These are phyloP conservation scores for Anoplophora glabripennis DNA, from an alignment of 1,140 invertebrate genomes.

Conservation along the genomic window DNA sequence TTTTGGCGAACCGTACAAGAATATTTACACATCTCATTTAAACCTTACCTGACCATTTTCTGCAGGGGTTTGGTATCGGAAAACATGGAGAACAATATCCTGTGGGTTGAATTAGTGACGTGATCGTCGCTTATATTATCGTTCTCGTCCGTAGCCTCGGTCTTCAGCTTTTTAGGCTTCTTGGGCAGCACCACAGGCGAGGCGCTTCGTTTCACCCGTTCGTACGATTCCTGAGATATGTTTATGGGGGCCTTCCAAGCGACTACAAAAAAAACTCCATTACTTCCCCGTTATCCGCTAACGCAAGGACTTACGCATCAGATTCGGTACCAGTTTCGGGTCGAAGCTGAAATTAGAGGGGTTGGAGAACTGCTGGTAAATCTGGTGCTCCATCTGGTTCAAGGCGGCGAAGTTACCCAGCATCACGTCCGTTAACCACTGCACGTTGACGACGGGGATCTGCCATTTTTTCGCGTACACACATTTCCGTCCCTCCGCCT, in stretches of 20 bases:
- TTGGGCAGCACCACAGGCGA: conserved; percentile 51
- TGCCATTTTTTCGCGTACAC: conserved; percentile 87
- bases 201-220: conserved; percentile 68
- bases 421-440: conserved; percentile 91
- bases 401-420: conserved; percentile 83
- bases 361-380: conserved; percentile 84
- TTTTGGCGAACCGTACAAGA: too few relatives aligned
- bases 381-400: conserved; percentile 75
- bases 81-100: conserved; percentile 56
- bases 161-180: conserved; percentile 51
- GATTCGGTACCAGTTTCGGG: conserved; percentile 76
- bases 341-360: conserved; percentile 81
- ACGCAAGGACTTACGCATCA: conserved; percentile 74
- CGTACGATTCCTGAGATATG: conserved; percentile 81
- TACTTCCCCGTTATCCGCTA: not conserved
- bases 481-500: conserved; percentile 83
- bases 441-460: conserved; percentile 82
- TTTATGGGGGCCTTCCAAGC: conserved; percentile 91
- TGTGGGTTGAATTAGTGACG: conserved; percentile 51
- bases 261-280: conserved; percentile 55
- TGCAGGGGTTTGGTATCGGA: conserved; percentile 26
- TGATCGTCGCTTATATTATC: conserved; percentile 42
- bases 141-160: conserved; percentile 37
- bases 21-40: too few relatives aligned
- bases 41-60: conserved; percentile 51